These are phyloP conservation scores for Atherinosoma microstoma DNA, from an alignment of 2,797 vertebrate species.

Conservation along the genomic window DNA sequence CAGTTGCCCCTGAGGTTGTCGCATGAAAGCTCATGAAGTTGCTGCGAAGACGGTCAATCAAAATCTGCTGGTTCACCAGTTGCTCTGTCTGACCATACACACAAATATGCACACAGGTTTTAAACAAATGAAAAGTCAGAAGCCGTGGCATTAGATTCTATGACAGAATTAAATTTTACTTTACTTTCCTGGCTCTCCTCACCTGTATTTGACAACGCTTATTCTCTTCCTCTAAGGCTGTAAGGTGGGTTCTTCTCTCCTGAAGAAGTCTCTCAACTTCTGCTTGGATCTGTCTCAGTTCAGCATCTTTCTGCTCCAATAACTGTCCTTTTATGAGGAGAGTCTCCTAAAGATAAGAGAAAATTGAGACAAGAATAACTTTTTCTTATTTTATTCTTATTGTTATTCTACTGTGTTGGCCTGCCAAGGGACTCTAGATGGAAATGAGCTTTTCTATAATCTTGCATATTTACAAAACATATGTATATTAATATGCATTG, in stretches of 20 bases:
- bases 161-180: background rate
- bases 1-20: constrained; percentile 42
- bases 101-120: background rate
- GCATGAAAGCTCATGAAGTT: constrained; percentile 73
- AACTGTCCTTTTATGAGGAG: constrained; percentile 79
- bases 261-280: constrained; percentile 79
- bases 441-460: no score
- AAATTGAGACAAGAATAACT: background rate
- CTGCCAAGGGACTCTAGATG: no score
- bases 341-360: constrained; percentile 77
- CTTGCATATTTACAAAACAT: no score
- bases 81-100: constrained; percentile 85
- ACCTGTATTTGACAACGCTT: constrained; percentile 86
- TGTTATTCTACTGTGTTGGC: no score
- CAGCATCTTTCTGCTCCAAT: constrained; percentile 81
- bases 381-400: no score
- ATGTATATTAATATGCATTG: no score
- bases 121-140: background rate
- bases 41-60: constrained; percentile 84
- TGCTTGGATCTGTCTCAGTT: constrained; percentile 80
- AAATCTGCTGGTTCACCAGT: constrained; percentile 89
- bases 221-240: constrained; percentile 81
- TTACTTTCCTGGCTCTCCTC: constrained; percentile 1
- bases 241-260: constrained; percentile 74
- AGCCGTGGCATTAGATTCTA: background rate